Evolutionary conservation across 1,140 invertebrate species (phyloP).

Genomic region (Drosophila parabipectinata): DNA sequence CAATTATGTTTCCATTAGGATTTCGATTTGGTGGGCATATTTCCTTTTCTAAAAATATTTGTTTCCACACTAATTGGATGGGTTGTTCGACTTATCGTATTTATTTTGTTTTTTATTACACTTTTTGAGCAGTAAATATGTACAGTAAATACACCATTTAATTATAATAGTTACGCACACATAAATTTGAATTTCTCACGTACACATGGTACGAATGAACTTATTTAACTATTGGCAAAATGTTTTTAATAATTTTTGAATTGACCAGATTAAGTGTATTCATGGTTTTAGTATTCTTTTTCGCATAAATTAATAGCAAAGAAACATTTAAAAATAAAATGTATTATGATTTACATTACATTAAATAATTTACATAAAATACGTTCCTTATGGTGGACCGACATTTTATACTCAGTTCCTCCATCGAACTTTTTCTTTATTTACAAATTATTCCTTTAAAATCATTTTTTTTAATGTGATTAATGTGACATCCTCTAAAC

Average conservation of each 20-base stretch:
- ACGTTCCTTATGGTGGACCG: neutral
- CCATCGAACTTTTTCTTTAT: neutral
- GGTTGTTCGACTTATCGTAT: neutral
- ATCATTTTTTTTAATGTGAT: neutral
- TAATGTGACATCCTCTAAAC: no score
- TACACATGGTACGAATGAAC: no score
- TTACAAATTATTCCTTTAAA: neutral
- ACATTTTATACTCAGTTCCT: neutral
- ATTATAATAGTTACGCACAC: neutral
- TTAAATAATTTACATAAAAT: neutral
- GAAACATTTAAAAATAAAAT: neutral
- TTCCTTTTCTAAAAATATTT: neutral
- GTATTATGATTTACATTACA: neutral
- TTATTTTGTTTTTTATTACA: neutral
- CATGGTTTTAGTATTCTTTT: neutral
- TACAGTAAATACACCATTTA: neutral
- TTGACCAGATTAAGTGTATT: neutral
- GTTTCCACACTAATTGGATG: neutral
- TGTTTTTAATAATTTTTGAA: neutral
- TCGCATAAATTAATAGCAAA: neutral
- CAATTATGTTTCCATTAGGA: neutral
- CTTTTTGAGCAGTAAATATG: neutral
- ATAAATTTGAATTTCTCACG: neutral
- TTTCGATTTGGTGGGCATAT: neutral
- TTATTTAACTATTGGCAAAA: neutral